phyloP scores from a whole-genome alignment of 2,888 invertebrate genomes.

The Limnephilus auricula region DNA sequence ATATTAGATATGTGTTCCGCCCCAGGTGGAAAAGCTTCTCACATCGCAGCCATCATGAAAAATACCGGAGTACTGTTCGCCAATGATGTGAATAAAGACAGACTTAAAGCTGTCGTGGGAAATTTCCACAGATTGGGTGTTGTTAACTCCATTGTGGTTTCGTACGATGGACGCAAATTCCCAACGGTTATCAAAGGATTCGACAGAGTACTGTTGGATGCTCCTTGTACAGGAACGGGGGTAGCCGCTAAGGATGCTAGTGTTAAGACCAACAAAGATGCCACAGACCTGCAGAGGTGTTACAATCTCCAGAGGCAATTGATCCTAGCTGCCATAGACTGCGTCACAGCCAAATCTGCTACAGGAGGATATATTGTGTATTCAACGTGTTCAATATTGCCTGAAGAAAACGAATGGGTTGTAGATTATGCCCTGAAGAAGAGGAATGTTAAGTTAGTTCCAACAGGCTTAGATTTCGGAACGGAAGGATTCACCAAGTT shows the following conservation, averaged over 20 bases:
- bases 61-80: slow-evolving; percentile 97
- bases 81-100: slow-evolving; percentile 94
- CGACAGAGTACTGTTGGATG: slow-evolving; percentile 96
- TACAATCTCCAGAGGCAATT: slow-evolving; percentile 95
- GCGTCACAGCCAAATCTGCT: slow-evolving; percentile 92
- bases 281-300: slow-evolving; percentile 93
- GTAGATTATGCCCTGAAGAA: slow-evolving; percentile 96
- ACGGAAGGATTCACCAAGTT: slow-evolving; percentile 95
- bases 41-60: slow-evolving; percentile 98
- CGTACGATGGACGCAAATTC: slow-evolving; percentile 93
- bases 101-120: slow-evolving; percentile 94
- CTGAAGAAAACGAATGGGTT: slow-evolving; percentile 99
- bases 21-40: slow-evolving; percentile 98
- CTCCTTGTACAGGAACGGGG: slow-evolving; percentile 99
- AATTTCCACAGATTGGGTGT: slow-evolving; percentile 98
- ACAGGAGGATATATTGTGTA: slow-evolving; percentile 98
- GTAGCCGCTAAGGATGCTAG: slow-evolving; percentile 98
- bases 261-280: slow-evolving; percentile 95
- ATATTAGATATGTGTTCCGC: slow-evolving; percentile 98
- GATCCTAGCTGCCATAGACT: slow-evolving; percentile 97
- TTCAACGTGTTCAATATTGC: slow-evolving; percentile 98
- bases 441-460: slow-evolving; percentile 94
- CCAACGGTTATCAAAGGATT: slow-evolving; percentile 92
- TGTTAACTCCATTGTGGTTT: slow-evolving; percentile 93
- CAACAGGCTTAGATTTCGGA: slow-evolving; percentile 96